Evolutionary conservation across 2,888 invertebrate species (phyloP).

Genomic region (Frankliniella intonsa): DNA sequence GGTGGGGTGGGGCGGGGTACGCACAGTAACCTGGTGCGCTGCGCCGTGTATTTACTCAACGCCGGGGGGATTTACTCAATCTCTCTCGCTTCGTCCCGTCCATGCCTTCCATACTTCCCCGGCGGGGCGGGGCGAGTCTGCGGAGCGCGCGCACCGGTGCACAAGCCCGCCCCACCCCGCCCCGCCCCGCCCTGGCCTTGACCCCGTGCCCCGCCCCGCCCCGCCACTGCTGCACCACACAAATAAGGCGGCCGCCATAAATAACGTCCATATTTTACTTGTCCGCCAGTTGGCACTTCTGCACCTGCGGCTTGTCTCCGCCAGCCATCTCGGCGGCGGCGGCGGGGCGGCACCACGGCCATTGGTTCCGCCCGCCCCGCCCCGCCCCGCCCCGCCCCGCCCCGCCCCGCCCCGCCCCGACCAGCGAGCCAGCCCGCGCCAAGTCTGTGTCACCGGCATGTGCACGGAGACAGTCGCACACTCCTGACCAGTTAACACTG

Average conservation of each 20-base stretch:
- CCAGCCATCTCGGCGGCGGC: background rate
- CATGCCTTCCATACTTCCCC: no score
- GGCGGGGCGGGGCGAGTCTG: no score
- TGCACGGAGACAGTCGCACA: background rate
- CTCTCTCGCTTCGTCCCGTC: no score
- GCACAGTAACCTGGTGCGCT: no score
- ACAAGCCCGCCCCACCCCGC: no score
- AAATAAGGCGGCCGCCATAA: constrained; percentile 5
- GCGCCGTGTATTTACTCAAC: no score
- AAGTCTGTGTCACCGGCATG: background rate
- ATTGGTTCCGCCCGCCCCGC: background rate
- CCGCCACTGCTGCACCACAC: constrained; percentile 10
- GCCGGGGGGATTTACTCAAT: no score
- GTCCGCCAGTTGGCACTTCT: constrained; percentile 14
- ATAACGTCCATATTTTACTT: constrained; percentile 15
- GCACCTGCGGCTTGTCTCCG: constrained; percentile 15
- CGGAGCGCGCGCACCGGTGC: no score
- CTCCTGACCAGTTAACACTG: no score
- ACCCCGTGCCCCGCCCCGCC: background rate
- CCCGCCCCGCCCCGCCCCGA: no score
- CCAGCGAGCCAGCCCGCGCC: background rate
- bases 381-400: no score
- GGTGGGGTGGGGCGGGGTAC: no score
- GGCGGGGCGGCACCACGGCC: background rate
- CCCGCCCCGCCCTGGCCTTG: background rate